Percentiles rank a stretch among this genome's conserved stretches.
Evolutionary conservation across 2,113 vertebrate genomes (phyloP).

Genomic region (Dasyurus viverrinus): DNA sequence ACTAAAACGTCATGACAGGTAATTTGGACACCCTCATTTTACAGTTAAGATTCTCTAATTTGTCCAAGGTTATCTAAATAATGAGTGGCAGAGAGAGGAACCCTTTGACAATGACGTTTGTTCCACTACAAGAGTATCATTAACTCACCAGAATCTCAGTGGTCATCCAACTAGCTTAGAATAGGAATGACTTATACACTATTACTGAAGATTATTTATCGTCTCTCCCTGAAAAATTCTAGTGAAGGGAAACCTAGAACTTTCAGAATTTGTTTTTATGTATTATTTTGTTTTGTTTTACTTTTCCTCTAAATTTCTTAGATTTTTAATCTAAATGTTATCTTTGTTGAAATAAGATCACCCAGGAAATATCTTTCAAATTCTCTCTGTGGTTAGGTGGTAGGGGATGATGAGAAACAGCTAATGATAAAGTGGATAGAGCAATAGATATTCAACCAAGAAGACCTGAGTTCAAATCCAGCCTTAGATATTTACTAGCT

Average conservation of each 20-base stretch:
- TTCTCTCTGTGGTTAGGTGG: too few species aligned
- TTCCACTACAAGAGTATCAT: background rate
- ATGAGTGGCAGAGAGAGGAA: background rate
- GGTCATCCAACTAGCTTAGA: background rate
- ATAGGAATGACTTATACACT: background rate
- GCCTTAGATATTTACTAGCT: background rate
- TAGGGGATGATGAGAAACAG: background rate
- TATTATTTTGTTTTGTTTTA: too few species aligned
- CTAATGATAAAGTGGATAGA: constrained; percentile 10
- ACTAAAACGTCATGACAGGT: background rate
- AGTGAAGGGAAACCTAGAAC: too few species aligned
- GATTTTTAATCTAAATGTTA: too few species aligned
- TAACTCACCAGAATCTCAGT: background rate
- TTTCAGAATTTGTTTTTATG: too few species aligned
- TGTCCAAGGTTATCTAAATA: background rate
- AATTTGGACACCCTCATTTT: background rate
- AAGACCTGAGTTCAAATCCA: background rate
- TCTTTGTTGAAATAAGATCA: too few species aligned
- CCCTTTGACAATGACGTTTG: background rate
- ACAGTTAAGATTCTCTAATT: background rate
- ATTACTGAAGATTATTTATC: too few species aligned
- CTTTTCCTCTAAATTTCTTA: too few species aligned
- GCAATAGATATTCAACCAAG: background rate
- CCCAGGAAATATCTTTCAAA: too few species aligned
- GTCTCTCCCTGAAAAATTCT: too few species aligned